Conservation (phyloP, 2,888 invertebrate genomes). For the Halocaridina rubra region DNA sequence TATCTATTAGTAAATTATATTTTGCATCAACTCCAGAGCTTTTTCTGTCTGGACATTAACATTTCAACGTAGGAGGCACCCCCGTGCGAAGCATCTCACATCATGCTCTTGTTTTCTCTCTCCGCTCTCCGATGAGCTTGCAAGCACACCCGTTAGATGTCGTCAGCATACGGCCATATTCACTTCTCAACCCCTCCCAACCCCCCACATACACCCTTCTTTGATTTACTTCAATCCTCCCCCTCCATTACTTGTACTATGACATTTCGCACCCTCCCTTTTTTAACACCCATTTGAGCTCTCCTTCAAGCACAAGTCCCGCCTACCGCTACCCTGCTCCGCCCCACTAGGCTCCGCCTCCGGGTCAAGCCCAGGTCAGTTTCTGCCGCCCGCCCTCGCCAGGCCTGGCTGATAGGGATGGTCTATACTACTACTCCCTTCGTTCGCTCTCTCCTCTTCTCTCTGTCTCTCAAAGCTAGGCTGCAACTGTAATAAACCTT, state of each 20-base stretch:
- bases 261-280: not conserved
- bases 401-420: not conserved
- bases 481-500: no score
- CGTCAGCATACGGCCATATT: not conserved
- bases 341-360: not conserved
- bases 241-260: not conserved
- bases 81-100: no score
- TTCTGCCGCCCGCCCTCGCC: not conserved
- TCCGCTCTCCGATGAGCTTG: not conserved
- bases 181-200: not conserved
- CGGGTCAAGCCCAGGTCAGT: not conserved
- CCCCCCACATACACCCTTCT: not conserved
- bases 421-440: not conserved
- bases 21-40: no score
- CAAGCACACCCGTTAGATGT: constrained; percentile 7
- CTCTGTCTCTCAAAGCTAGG: no score
- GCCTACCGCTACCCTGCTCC: not conserved
- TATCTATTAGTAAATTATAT: no score
- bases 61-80: no score
- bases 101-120: no score
- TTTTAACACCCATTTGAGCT: not conserved
- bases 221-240: not conserved
- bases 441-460: not conserved
- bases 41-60: no score
- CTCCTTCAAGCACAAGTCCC: not conserved